These are phyloP conservation scores for Plotosus lineatus DNA, from an alignment of 2,113 vertebrate species.

Conservation along the genomic window DNA sequence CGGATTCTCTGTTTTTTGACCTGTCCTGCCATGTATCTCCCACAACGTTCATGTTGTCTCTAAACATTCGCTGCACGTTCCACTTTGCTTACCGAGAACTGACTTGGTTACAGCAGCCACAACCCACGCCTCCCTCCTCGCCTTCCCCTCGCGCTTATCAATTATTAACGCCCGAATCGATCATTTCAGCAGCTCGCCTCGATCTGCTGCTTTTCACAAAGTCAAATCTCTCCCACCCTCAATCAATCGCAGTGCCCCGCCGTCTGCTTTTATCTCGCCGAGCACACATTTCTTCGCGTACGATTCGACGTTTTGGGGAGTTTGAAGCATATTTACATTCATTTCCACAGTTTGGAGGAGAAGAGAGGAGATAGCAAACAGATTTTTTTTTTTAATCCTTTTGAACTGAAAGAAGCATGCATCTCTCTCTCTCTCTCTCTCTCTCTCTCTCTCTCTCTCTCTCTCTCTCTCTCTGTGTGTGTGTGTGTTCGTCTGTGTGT, in stretches of 20 bases:
- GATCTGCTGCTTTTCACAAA: slow-evolving; percentile 76
- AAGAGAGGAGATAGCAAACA: slow-evolving; percentile 51
- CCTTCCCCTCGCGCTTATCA: slow-evolving; percentile 71
- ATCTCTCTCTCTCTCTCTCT: slow-evolving; percentile 4
- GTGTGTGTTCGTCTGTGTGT: slow-evolving; percentile 40
- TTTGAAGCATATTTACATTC: slow-evolving; percentile 64
- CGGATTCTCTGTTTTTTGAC: slow-evolving; percentile 51
- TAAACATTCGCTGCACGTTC: slow-evolving; percentile 72
- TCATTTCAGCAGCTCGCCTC: slow-evolving; percentile 74
- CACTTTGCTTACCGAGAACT: slow-evolving; percentile 73
- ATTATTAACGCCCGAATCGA: slow-evolving; percentile 80
- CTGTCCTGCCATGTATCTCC: slow-evolving; percentile 56
- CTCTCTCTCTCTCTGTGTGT: slow-evolving; percentile 6
- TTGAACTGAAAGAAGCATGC: slow-evolving; percentile 58
- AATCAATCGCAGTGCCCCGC: slow-evolving; percentile 70
- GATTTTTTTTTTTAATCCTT: slow-evolving; percentile 55
- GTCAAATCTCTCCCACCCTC: slow-evolving; percentile 70
- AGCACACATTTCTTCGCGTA: slow-evolving; percentile 45
- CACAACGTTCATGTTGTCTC: slow-evolving; percentile 61
- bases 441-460: background rate
- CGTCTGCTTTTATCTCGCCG: slow-evolving; percentile 51
- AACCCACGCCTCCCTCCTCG: slow-evolving; percentile 47
- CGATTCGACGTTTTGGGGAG: slow-evolving; percentile 30
- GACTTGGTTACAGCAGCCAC: slow-evolving; percentile 64
- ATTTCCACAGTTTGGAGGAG: slow-evolving; percentile 59